phyloP scores from a whole-genome alignment of 1,140 invertebrate species.

The Lepidotrigona ventralis region DNA sequence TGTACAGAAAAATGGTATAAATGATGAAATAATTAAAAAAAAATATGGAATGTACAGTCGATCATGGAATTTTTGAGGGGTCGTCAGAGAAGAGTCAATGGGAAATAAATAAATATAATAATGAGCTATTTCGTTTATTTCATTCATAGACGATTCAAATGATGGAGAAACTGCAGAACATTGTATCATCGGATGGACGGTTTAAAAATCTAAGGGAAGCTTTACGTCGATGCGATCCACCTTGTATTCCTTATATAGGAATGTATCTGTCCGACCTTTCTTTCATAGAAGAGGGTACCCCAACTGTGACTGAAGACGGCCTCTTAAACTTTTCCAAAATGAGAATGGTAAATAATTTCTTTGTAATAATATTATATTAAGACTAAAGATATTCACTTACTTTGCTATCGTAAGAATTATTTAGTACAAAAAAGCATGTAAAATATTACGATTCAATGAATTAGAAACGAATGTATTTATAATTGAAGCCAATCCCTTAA shows the following conservation, averaged over 20 bases:
- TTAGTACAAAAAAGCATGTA: neutral
- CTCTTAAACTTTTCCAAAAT: constrained; percentile 97
- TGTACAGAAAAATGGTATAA: too few relatives aligned
- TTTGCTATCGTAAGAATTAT: too few relatives aligned
- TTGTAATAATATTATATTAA: too few relatives aligned
- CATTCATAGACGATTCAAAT: constrained; percentile 89
- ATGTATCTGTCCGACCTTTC: constrained; percentile 96
- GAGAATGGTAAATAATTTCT: constrained; percentile 88
- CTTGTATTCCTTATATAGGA: constrained; percentile 95
- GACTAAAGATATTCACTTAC: too few relatives aligned
- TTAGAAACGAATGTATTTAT: neutral
- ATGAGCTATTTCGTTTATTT: constrained; percentile 41
- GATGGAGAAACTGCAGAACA: constrained; percentile 91
- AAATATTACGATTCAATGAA: neutral
- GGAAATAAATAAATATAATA: neutral
- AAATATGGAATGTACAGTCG: too few relatives aligned
- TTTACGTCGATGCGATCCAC: constrained; percentile 94
- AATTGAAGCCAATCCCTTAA: neutral
- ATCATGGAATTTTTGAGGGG: too few relatives aligned
- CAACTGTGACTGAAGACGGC: constrained; percentile 94
- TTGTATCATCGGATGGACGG: constrained; percentile 93
- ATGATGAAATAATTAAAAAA: too few relatives aligned
- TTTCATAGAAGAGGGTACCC: constrained; percentile 96
- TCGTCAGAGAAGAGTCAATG: neutral
- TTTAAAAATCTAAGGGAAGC: constrained; percentile 94